phyloP scores from a whole-genome alignment of 2,888 invertebrate genomes.

The Odontomyia ornata region DNA sequence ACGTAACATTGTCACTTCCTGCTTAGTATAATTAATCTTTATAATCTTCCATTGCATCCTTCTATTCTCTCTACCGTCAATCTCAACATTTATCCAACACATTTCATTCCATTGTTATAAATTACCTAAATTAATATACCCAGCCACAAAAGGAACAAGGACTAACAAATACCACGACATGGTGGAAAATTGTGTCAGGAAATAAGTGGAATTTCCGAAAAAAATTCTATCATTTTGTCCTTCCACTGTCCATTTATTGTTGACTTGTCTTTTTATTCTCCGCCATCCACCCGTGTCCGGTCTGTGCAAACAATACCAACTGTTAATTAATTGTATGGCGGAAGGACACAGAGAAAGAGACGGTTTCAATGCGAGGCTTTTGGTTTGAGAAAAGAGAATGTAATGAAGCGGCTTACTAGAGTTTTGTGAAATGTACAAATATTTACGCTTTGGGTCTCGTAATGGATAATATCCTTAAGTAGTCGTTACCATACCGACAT shows the following conservation, averaged over 20 bases:
- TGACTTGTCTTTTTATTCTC: background rate
- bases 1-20: background rate
- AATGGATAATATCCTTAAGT: no score
- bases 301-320: background rate
- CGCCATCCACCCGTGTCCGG: no score
- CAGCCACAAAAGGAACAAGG: background rate
- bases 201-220: background rate
- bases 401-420: background rate
- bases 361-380: background rate
- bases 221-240: background rate
- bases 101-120: background rate
- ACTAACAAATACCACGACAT: background rate
- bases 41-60: background rate
- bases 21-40: background rate
- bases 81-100: background rate
- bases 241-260: background rate
- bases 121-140: background rate
- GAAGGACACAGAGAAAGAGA: background rate
- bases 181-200: background rate
- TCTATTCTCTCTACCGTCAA: background rate
- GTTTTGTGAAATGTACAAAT: background rate
- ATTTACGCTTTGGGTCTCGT: no score
- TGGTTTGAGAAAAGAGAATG: background rate
- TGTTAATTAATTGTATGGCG: background rate
- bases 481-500: no score